Evolutionary conservation across 2,797 vertebrate species (phyloP).

Genomic region (Paramormyrops hopkinsi): DNA sequence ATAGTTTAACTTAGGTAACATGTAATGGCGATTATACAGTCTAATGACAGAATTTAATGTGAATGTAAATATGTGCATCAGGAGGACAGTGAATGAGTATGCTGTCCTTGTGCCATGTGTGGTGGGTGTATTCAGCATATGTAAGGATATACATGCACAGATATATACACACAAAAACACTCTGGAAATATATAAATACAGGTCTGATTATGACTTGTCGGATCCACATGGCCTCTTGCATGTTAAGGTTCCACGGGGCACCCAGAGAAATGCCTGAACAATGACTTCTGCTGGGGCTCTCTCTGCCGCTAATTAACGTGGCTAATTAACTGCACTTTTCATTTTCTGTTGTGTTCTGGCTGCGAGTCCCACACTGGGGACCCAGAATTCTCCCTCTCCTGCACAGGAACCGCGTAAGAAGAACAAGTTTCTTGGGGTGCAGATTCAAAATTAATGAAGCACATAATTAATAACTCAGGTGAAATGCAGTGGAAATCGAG

Average conservation of each 20-base stretch:
- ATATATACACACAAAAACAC: background rate
- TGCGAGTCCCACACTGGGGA: conserved; percentile 58
- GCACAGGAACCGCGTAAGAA: conserved; percentile 29
- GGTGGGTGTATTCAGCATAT: background rate
- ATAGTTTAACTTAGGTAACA: background rate
- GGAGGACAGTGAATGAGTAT: background rate
- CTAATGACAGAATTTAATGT: background rate
- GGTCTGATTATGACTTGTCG: background rate
- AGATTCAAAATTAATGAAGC: background rate
- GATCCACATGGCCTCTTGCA: background rate
- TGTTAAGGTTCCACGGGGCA: conserved; percentile 40
- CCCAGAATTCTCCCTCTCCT: conserved; percentile 42
- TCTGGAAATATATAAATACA: background rate
- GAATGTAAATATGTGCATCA: background rate
- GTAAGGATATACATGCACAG: background rate
- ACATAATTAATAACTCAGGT: background rate
- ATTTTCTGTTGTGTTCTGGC: conserved; percentile 49
- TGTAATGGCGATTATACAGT: background rate
- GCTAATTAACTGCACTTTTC: conserved; percentile 63
- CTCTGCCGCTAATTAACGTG: conserved; percentile 37
- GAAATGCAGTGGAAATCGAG: background rate
- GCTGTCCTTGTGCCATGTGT: background rate
- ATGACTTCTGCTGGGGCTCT: background rate
- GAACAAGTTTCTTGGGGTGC: background rate
- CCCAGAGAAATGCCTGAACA: background rate